phyloP scores from a whole-genome alignment of 35 echinoderm and acorn worm genomes.

The Anneissia japonica region DNA sequence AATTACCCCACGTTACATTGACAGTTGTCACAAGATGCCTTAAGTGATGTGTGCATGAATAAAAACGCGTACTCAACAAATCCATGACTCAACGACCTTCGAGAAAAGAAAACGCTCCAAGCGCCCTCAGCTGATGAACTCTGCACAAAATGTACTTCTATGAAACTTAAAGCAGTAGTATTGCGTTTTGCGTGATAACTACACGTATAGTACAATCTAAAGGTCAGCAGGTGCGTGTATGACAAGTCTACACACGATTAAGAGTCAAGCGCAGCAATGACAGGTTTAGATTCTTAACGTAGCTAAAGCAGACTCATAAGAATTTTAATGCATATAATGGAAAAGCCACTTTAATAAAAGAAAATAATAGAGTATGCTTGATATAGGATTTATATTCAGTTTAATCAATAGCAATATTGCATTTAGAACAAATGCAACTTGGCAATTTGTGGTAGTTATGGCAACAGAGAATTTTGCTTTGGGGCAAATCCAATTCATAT shows the following conservation, averaged over 20 bases:
- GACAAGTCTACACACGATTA: too few species aligned
- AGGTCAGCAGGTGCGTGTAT: too few species aligned
- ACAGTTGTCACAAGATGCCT: not conserved
- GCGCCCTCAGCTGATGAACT: not conserved
- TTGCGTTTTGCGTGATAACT: too few species aligned
- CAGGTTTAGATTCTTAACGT: too few species aligned
- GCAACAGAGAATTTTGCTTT: not conserved
- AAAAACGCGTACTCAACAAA: not conserved
- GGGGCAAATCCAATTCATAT: not conserved
- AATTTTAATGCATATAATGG: too few species aligned
- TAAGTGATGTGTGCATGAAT: not conserved
- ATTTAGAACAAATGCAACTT: not conserved
- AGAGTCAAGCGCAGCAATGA: too few species aligned
- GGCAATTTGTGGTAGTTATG: not conserved
- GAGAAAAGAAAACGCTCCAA: not conserved
- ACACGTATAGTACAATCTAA: too few species aligned
- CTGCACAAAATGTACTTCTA: not conserved
- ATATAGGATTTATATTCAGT: not conserved
- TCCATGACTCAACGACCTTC: not conserved
- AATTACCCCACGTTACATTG: not conserved
- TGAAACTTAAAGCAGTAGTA: not conserved
- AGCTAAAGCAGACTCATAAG: too few species aligned
- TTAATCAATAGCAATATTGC: not conserved
- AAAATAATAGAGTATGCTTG: not conserved
- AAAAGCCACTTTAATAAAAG: not conserved